These are phyloP conservation scores for Argyrosomus japonicus DNA, from an alignment of 2,113 vertebrate species.

Conservation along the genomic window DNA sequence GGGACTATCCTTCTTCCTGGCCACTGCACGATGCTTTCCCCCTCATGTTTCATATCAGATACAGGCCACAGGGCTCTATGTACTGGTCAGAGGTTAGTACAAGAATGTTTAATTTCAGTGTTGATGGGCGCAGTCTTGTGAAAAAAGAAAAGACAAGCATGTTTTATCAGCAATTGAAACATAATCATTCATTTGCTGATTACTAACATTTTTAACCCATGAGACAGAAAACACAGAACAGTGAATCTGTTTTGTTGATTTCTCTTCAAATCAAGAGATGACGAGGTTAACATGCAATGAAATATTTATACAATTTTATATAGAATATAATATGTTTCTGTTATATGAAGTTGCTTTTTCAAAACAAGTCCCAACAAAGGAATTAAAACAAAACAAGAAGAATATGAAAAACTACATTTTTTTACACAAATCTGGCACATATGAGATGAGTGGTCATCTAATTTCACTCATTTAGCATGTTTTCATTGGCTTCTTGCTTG, in stretches of 20 bases:
- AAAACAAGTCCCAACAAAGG: background rate
- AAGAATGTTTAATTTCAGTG: background rate
- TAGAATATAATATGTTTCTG: background rate
- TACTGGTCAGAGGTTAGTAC: conserved; percentile 83
- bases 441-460: background rate
- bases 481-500: background rate
- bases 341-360: background rate
- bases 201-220: background rate
- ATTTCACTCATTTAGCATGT: background rate
- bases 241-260: background rate
- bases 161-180: background rate
- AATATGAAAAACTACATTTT: background rate
- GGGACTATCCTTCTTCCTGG: conserved; percentile 81
- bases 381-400: background rate
- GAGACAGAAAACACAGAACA: background rate
- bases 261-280: background rate
- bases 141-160: background rate
- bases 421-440: background rate
- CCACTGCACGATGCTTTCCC: conserved; percentile 63
- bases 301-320: too few species aligned
- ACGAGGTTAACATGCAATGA: background rate
- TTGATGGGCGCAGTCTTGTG: background rate
- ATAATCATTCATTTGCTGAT: background rate
- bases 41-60: conserved; percentile 79
- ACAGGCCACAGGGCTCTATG: conserved; percentile 77